Evolutionary conservation across 2,113 vertebrate genomes (phyloP).

Genomic region (Jaculus jaculus): DNA sequence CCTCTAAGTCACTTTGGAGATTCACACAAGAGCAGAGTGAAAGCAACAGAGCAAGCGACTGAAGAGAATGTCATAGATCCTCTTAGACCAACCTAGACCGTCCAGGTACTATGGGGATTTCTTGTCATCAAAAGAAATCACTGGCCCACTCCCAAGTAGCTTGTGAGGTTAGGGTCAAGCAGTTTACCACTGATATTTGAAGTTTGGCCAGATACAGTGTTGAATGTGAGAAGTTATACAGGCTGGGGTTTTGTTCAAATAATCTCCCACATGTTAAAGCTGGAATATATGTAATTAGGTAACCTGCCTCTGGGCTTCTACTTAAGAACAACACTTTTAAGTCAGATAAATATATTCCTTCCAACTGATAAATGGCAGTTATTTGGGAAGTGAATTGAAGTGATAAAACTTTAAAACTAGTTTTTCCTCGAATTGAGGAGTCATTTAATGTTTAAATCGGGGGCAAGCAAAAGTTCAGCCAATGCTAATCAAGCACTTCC

Average conservation of each 20-base stretch:
- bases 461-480: background rate
- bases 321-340: background rate
- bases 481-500: background rate
- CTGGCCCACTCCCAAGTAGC: background rate
- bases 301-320: background rate
- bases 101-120: background rate
- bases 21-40: background rate
- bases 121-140: background rate
- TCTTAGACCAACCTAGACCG: background rate
- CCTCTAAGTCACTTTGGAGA: background rate
- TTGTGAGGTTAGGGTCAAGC: background rate
- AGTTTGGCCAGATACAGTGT: background rate
- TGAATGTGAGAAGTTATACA: background rate
- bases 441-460: background rate
- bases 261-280: background rate
- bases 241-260: background rate
- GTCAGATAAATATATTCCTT: constrained; percentile 33
- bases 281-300: background rate
- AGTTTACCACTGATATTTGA: background rate
- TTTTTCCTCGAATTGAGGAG: background rate
- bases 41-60: background rate
- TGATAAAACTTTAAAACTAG: background rate
- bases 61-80: background rate
- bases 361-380: background rate
- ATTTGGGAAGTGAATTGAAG: background rate